Evolutionary conservation across 2,797 vertebrate genomes (phyloP).

Genomic region (Anabas testudineus): DNA sequence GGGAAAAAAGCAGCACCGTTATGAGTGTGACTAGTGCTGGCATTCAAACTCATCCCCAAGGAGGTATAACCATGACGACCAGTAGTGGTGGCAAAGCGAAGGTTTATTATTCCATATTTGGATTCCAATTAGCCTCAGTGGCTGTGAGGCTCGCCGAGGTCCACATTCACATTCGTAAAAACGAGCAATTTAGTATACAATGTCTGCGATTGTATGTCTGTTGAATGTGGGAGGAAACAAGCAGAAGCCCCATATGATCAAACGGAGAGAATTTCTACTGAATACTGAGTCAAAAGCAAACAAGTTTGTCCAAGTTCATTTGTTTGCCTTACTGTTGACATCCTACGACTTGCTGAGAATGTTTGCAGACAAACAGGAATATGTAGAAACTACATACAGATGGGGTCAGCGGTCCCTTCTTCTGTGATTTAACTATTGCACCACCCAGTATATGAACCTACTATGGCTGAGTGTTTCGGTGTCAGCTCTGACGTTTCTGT

Average conservation of each 20-base stretch:
- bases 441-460: not conserved
- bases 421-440: not conserved
- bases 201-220: slow-evolving; percentile 52
- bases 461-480: not conserved
- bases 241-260: slow-evolving; percentile 45
- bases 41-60: slow-evolving; percentile 70
- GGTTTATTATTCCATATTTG: slow-evolving; percentile 78
- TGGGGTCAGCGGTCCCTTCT: not conserved
- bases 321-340: slow-evolving; percentile 33
- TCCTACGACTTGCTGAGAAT: slow-evolving; percentile 19
- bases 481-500: not conserved
- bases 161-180: slow-evolving; percentile 33
- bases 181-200: slow-evolving; percentile 45
- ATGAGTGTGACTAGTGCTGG: slow-evolving; percentile 62
- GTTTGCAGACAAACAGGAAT: slow-evolving; percentile 22
- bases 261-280: slow-evolving; percentile 30
- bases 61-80: slow-evolving; percentile 77
- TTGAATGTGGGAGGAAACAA: slow-evolving; percentile 49
- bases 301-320: slow-evolving; percentile 44
- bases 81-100: slow-evolving; percentile 62
- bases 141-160: slow-evolving; percentile 56
- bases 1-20: slow-evolving; percentile 25
- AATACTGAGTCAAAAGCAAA: slow-evolving; percentile 40
- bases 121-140: slow-evolving; percentile 76
- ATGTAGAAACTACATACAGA: slow-evolving; percentile 22